A percentile compares a stretch with the other conserved stretches of the same genome.
Conservation (phyloP, 2,888 invertebrate genomes). For the Cecidostiba fungosa region DNA sequence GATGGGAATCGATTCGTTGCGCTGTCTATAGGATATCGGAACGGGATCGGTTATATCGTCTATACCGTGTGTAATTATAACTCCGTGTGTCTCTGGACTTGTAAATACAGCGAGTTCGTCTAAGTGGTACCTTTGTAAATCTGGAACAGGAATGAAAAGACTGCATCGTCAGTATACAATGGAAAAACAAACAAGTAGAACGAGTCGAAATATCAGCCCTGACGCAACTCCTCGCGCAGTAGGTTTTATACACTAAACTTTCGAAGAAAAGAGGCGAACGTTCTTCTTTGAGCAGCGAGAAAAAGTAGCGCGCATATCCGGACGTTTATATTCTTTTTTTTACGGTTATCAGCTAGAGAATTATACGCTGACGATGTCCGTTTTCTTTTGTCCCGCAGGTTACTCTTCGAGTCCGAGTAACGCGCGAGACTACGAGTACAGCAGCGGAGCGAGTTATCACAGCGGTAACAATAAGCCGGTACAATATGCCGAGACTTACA, state of each 20-base stretch:
- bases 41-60: not conserved
- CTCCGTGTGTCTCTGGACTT: not conserved
- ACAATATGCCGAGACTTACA: slow-evolving; percentile 46
- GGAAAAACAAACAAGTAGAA: slow-evolving; percentile 3
- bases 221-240: not conserved
- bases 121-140: not conserved
- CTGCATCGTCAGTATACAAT: not conserved
- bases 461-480: slow-evolving; percentile 64
- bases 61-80: not conserved
- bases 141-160: not conserved
- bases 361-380: not conserved
- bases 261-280: slow-evolving; percentile 22
- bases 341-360: not conserved
- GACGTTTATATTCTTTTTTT: not conserved
- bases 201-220: not conserved
- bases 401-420: slow-evolving; percentile 44
- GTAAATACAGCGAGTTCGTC: too few relatives aligned
- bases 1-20: slow-evolving; percentile 48
- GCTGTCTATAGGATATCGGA: too few relatives aligned
- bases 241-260: not conserved
- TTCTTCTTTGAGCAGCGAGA: too few relatives aligned
- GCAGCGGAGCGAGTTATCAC: not conserved
- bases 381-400: slow-evolving; percentile 35
- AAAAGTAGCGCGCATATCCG: not conserved
- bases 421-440: slow-evolving; percentile 56